Percentiles rank a stretch among this genome's conserved stretches.
Evolutionary conservation across 2,888 invertebrate genomes (phyloP).

Genomic region (Diploptera punctata): DNA sequence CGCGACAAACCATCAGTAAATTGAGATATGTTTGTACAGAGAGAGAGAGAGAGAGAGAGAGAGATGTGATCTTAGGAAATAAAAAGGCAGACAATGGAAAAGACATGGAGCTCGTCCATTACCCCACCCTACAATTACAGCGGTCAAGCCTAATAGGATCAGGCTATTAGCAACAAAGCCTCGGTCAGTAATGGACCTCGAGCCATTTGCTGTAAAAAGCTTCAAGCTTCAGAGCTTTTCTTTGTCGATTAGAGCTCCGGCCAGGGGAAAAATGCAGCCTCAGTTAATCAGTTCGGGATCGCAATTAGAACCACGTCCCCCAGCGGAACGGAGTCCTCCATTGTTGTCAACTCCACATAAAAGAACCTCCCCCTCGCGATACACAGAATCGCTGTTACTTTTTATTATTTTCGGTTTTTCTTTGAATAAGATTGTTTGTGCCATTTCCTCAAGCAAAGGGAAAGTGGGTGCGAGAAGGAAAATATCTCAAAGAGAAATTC

Average conservation of each 20-base stretch:
- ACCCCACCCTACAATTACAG: slow-evolving; percentile 10
- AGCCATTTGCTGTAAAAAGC: slow-evolving; percentile 39
- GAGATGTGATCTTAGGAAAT: background rate
- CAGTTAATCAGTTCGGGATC: background rate
- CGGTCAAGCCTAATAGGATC: slow-evolving; percentile 42
- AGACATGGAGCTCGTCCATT: slow-evolving; percentile 16
- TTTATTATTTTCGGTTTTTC: slow-evolving; percentile 17
- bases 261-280: slow-evolving; percentile 40
- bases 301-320: too few relatives aligned
- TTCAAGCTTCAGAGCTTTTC: slow-evolving; percentile 41
- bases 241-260: slow-evolving; percentile 44
- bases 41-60: background rate
- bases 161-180: slow-evolving; percentile 42
- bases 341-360: background rate
- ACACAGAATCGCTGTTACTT: background rate
- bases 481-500: too few relatives aligned
- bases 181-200: slow-evolving; percentile 42
- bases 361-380: background rate
- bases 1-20: too few relatives aligned
- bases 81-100: background rate
- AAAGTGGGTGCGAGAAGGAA: too few relatives aligned
- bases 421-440: background rate
- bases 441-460: too few relatives aligned
- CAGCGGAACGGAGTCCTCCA: background rate
- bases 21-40: too few relatives aligned